A percentile compares a stretch with the other conserved stretches of the same genome.
phyloP scores from a whole-genome alignment of 2,797 vertebrate genomes.

The Kryptopterus vitreolus region DNA sequence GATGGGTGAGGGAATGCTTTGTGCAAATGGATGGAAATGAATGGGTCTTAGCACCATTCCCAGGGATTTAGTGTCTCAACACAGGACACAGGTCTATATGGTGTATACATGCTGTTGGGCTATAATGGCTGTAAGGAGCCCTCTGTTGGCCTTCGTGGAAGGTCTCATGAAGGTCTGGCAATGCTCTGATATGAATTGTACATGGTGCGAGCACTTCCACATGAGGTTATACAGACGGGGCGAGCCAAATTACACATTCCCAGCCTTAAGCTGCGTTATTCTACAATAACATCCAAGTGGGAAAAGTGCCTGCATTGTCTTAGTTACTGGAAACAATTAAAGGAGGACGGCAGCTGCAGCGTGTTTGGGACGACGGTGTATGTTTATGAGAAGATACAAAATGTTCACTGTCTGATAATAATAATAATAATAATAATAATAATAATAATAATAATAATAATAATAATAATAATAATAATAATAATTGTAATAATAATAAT shows the following conservation, averaged over 20 bases:
- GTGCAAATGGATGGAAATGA: slow-evolving; percentile 43
- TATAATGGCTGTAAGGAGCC: slow-evolving; percentile 57
- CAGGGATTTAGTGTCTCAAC: slow-evolving; percentile 54
- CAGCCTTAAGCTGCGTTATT: slow-evolving; percentile 42
- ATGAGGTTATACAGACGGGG: slow-evolving; percentile 34
- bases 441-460: no score
- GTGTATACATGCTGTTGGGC: slow-evolving; percentile 40
- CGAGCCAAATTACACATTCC: slow-evolving; percentile 38
- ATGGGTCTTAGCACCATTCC: slow-evolving; percentile 48
- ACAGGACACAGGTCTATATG: slow-evolving; percentile 42
- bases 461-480: no score
- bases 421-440: no score
- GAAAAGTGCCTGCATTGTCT: slow-evolving; percentile 57
- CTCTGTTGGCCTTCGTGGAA: slow-evolving; percentile 62
- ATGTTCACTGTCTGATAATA: slow-evolving; percentile 29
- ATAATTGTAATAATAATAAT: no score
- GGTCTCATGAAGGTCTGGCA: slow-evolving; percentile 60
- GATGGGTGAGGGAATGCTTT: slow-evolving; percentile 48
- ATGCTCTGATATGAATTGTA: slow-evolving; percentile 54
- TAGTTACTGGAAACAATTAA: slow-evolving; percentile 73
- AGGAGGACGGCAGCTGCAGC: slow-evolving; percentile 59
- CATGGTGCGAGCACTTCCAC: slow-evolving; percentile 36
- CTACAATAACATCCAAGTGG: slow-evolving; percentile 62
- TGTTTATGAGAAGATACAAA: slow-evolving; percentile 63
- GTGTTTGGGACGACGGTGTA: slow-evolving; percentile 40